Percentiles rank a stretch among this genome's conserved stretches.
Conservation (phyloP, 1,140 invertebrate genomes). For the Scaptomyza graminum region DNA sequence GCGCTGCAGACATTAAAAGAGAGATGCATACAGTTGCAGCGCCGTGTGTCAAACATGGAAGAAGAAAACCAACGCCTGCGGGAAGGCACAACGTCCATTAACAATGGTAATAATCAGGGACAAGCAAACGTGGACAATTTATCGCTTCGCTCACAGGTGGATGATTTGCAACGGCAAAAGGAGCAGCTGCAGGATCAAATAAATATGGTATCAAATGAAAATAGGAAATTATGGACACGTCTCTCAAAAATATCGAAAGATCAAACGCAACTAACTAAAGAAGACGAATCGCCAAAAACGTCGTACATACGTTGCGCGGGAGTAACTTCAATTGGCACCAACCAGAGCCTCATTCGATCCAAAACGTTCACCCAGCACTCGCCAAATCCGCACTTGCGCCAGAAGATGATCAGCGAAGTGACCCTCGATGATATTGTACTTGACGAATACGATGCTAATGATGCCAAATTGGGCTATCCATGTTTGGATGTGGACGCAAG, state of each 20-base stretch:
- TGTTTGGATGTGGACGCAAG: constrained; percentile 83
- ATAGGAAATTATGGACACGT: constrained; percentile 90
- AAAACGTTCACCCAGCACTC: constrained; percentile 87
- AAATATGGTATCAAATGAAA: constrained; percentile 91
- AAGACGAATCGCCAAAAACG: constrained; percentile 20
- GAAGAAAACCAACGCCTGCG: constrained; percentile 89
- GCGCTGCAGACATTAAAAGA: constrained; percentile 92
- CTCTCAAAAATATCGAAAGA: constrained; percentile 87
- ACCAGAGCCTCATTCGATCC: constrained; percentile 85
- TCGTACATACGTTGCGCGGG: background rate
- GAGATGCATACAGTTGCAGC: constrained; percentile 89
- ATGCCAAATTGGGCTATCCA: constrained; percentile 86
- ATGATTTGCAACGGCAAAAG: constrained; percentile 89
- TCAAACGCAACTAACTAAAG: constrained; percentile 68
- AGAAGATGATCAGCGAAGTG: constrained; percentile 85
- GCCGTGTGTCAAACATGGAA: constrained; percentile 88
- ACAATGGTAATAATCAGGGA: constrained; percentile 1
- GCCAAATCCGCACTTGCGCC: constrained; percentile 84
- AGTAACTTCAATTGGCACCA: constrained; percentile 29
- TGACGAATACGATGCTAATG: constrained; percentile 85
- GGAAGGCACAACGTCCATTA: constrained; percentile 44
- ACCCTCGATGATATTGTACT: constrained; percentile 91
- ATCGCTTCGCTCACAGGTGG: constrained; percentile 86
- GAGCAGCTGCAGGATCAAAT: constrained; percentile 90
- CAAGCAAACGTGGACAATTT: constrained; percentile 82